These are phyloP conservation scores for Helicorthomorpha holstii DNA, from an alignment of 1,140 invertebrate species.

Conservation along the genomic window DNA sequence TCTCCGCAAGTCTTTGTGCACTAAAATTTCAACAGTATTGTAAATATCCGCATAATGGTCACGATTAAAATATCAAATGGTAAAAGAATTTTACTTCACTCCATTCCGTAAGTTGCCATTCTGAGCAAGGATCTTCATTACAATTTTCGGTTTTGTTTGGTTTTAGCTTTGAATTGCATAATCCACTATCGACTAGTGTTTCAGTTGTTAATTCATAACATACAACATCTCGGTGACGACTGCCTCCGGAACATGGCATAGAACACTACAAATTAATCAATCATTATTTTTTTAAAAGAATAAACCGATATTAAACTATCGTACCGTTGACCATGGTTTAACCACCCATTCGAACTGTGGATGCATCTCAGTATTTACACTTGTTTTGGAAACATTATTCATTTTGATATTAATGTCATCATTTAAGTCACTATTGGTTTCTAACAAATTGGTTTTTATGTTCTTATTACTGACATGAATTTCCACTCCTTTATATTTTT, in stretches of 20 bases:
- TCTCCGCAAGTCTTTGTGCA: conserved; percentile 26
- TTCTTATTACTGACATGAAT: background rate
- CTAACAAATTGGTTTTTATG: conserved; percentile 9
- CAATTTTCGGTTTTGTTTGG: conserved; percentile 20
- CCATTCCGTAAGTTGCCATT: conserved; percentile 24
- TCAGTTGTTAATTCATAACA: conserved; percentile 19
- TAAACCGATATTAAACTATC: background rate
- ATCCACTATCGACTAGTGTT: conserved; percentile 13
- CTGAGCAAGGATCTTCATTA: conserved; percentile 19
- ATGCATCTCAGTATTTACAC: conserved; percentile 7
- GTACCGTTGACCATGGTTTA: conserved; percentile 15
- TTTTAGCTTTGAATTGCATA: conserved; percentile 19
- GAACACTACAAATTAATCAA: conserved; percentile 20
- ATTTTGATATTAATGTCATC: background rate
- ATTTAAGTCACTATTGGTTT: background rate
- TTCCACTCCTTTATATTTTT: conserved; percentile 8
- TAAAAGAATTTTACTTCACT: conserved; percentile 15
- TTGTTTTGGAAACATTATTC: conserved; percentile 3
- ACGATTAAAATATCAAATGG: background rate
- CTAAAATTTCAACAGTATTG: conserved; percentile 15
- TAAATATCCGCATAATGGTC: background rate
- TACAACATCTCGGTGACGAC: conserved; percentile 18
- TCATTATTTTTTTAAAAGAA: background rate
- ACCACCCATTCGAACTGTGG: conserved; percentile 14
- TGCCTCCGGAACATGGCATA: conserved; percentile 21